These are phyloP conservation scores for Macrochelys suwanniensis DNA, from an alignment of 2,797 vertebrate species.

Conservation along the genomic window DNA sequence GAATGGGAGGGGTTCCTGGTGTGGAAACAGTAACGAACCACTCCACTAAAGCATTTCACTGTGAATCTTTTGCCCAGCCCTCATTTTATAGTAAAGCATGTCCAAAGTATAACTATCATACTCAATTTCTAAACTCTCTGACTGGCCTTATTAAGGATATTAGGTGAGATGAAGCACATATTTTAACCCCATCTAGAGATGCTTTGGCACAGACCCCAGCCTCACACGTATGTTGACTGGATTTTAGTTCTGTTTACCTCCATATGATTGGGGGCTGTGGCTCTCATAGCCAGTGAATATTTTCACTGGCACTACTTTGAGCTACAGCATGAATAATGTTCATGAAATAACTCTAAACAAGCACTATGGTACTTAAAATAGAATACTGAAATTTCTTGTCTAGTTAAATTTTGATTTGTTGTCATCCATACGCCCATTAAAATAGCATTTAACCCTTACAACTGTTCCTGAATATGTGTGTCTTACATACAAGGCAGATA, in stretches of 20 bases:
- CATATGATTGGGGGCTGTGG: background rate
- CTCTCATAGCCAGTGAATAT: background rate
- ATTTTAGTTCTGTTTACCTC: background rate
- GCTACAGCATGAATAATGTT: background rate
- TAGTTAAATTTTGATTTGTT: slow-evolving; percentile 9
- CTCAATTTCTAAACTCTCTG: background rate
- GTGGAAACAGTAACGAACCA: background rate
- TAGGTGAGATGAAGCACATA: background rate
- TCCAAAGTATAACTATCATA: background rate
- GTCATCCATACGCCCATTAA: background rate
- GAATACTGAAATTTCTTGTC: background rate
- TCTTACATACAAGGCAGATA: background rate
- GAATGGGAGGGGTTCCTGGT: background rate
- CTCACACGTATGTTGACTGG: background rate
- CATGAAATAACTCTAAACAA: background rate
- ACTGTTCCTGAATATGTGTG: background rate
- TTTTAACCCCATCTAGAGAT: background rate
- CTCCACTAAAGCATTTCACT: background rate
- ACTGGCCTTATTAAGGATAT: background rate
- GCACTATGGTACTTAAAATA: background rate
- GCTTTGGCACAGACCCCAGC: background rate
- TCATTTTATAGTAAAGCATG: background rate
- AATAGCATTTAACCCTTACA: background rate
- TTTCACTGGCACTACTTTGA: background rate
- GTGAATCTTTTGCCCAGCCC: background rate